Percentiles rank a stretch among this genome's conserved stretches.
Conservation (phyloP, 1,140 invertebrate species). For the Mizuhopecten yessoensis region DNA sequence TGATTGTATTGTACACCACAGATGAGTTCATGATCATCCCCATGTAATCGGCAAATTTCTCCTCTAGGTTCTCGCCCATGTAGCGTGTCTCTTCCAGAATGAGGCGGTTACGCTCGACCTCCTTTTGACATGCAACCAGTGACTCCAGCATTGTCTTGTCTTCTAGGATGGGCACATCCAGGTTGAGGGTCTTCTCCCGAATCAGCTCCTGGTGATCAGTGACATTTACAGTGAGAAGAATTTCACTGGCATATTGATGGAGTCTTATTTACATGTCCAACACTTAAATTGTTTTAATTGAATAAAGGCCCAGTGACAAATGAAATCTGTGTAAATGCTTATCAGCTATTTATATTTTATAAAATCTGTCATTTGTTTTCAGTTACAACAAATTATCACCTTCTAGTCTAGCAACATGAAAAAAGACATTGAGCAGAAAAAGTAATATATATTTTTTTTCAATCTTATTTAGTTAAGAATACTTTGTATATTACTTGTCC, state of each 20-base stretch:
- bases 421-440: too few species aligned
- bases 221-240: neutral
- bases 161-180: slow-evolving; percentile 78
- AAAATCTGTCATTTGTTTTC: neutral
- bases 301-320: too few species aligned
- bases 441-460: too few species aligned
- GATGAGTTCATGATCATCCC: slow-evolving; percentile 78
- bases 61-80: slow-evolving; percentile 80
- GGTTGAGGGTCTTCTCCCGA: slow-evolving; percentile 79
- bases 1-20: slow-evolving; percentile 79
- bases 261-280: too few species aligned
- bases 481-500: too few species aligned
- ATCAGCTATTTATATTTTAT: too few species aligned
- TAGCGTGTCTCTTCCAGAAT: slow-evolving; percentile 80
- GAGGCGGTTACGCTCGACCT: slow-evolving; percentile 75
- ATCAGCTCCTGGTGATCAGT: slow-evolving; percentile 76
- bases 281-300: too few species aligned
- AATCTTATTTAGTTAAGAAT: too few species aligned
- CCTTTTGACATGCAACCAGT: slow-evolving; percentile 76
- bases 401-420: too few species aligned
- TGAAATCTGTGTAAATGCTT: too few species aligned
- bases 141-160: slow-evolving; percentile 81
- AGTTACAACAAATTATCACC: too few species aligned
- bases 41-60: slow-evolving; percentile 79
- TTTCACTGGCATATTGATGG: neutral